Base-by-base conservation (phyloP, 1,140 invertebrate species). In the Latrodectus geometricus region DNA sequence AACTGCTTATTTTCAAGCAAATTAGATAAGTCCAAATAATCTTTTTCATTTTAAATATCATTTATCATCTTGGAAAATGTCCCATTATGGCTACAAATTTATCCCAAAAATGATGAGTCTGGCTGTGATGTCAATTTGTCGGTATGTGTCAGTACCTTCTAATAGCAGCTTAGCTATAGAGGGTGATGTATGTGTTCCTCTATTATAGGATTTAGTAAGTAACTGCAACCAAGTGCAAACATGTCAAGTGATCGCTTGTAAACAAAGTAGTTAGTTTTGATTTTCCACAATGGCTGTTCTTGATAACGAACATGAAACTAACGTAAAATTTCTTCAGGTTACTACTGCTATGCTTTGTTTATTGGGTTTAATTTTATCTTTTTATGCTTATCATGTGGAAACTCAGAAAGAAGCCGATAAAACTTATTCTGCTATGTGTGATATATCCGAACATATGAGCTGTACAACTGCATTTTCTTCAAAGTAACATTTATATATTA, bases 401-500 rank as follows among this genome's bases (percentile, higher is more conserved):
- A 91, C 93, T 70, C 90, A 92, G 8, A 93, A 94, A 61, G 93
- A 95, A 89, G 89, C 91, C 9, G 92, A 96, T 89, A 90, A 93
- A 8, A 92, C 93, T 21, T 97, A 96, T 90, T 92, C 92, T 82
- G 95, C 96, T 0, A 90, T 95, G 88, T 97, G 96, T 91, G 96
- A 97, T 91, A 94, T 97, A 66, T 94, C 92, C 82, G 94, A 95
- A 83, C 91, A 93, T 83, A 93, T 96, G 56, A 96, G 96, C 89
- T 97, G 96, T 89, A 94, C 95, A 0, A 94, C 94, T 89, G 95
- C 94, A 0, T 95, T 97, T 78, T 94, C 93, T 76, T 96, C 96
- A 0, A 91, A 94, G 96, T 87, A 68, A 75, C 20, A 69, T 88
- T 88, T 88, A 89, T 49, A 21, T 9, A 15, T 68, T 15, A 4